These are phyloP conservation scores for Rhynchophorus ferrugineus DNA, from an alignment of 1,140 invertebrate genomes.

Conservation along the genomic window DNA sequence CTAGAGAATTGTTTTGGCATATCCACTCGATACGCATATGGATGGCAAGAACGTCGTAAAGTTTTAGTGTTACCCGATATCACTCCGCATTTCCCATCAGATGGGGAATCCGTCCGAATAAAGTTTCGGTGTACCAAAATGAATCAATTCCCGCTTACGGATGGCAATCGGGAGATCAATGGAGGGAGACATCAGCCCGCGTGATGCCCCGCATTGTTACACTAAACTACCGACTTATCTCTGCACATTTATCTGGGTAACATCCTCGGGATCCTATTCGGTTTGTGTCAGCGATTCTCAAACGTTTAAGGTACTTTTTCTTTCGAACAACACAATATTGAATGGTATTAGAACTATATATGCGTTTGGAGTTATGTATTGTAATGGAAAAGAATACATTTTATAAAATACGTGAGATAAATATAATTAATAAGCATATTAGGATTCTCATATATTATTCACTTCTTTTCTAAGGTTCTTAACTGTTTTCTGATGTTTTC, in stretches of 20 bases:
- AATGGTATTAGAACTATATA: too few relatives aligned
- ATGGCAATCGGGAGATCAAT: slow-evolving; percentile 37
- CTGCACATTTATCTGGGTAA: slow-evolving; percentile 39
- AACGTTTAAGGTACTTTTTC: too few relatives aligned
- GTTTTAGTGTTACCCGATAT: slow-evolving; percentile 13
- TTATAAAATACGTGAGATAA: too few relatives aligned
- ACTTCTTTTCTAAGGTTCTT: too few relatives aligned
- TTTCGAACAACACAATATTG: too few relatives aligned
- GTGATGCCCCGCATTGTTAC: slow-evolving; percentile 38
- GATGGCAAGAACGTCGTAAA: slow-evolving; percentile 12
- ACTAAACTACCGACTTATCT: slow-evolving; percentile 41
- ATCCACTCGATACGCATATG: too few relatives aligned
- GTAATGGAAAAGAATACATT: too few relatives aligned
- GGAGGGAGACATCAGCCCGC: slow-evolving; percentile 31
- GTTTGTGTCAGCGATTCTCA: slow-evolving; percentile 20
- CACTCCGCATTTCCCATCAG: slow-evolving; percentile 11
- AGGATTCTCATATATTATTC: too few relatives aligned
- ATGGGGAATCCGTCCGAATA: slow-evolving; percentile 27
- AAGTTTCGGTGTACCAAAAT: slow-evolving; percentile 39
- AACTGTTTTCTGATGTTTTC: too few relatives aligned
- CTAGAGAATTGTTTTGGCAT: too few relatives aligned
- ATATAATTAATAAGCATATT: too few relatives aligned
- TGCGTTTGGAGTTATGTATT: too few relatives aligned
- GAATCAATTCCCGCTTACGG: slow-evolving; percentile 35
- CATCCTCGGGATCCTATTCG: slow-evolving; percentile 30